Base-by-base conservation (phyloP, 1,140 invertebrate genomes). In the Drosophila aff. region DNA sequence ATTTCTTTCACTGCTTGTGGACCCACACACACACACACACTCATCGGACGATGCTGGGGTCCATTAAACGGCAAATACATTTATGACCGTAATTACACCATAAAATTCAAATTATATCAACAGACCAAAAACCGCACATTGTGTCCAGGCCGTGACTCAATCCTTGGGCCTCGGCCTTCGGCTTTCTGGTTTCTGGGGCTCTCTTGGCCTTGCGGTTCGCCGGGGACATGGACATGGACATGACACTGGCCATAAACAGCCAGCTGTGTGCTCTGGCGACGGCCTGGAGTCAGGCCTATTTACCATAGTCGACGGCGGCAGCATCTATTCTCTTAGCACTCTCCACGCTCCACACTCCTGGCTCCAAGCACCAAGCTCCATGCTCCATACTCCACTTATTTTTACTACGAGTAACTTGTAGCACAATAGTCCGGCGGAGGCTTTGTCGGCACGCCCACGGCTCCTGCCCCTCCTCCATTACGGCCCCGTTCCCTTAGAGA, bases 61-160 rank as follows among this genome's bases (percentile, higher is more conserved):
- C 79, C 82, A 85, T 81, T 90, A 90, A 90, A 81, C 57, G 77
- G 82, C 78, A 89, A 91, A 91, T 91, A 92, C 91, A 92, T 92
- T 92, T 92, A 92, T 92, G 85, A 76, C 82, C 79, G 66, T 86
- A 92, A 92, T 92, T 92, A 92, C 82, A 87, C 90, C 86, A 87
- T 92, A 92, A 92, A 92, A 92, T 87, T 92, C 86, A 92, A 92
- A 92, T 92, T 90, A 90, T 90, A 90, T 85, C 71, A 85, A 90
- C 85, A 90, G 89, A 89, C 83, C 82, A 75, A 79, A 77, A 82
- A 82, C 79, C 79, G 79, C 79, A 86, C 78, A 75, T 79, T 82
- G 66, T 82, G 83, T 73, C 82, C 82, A 69, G 53, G 57, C 71
- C 75, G 69, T 79, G 80, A 67, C 83, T 89, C 84, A 80, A 80